phyloP scores from a whole-genome alignment of 1,140 invertebrate species.

The Pinna nobilis region DNA sequence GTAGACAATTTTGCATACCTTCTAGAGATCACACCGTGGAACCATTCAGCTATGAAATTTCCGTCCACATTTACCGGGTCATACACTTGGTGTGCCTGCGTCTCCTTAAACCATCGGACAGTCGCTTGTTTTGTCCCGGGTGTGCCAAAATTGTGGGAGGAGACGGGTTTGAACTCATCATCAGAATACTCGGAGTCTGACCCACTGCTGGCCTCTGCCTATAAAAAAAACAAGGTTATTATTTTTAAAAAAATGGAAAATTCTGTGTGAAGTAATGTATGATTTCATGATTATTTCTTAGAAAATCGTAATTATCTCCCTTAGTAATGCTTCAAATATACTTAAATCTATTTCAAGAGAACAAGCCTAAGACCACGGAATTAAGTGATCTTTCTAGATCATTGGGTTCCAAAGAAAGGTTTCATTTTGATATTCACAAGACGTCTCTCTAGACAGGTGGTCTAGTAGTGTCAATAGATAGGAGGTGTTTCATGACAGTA shows the following conservation, averaged over 20 bases:
- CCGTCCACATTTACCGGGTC: constrained; percentile 36
- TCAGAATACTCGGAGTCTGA: constrained; percentile 58
- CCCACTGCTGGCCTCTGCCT: constrained; percentile 39
- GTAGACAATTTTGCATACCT: constrained; percentile 50
- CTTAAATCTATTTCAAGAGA: neutral
- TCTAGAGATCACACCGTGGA: constrained; percentile 71
- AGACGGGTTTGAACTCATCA: constrained; percentile 62
- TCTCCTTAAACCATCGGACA: constrained; percentile 67
- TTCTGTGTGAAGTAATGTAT: neutral
- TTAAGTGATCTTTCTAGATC: no score
- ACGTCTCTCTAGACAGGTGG: no score
- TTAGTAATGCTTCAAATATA: neutral
- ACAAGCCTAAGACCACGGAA: no score
- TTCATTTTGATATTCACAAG: no score
- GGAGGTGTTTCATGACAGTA: no score
- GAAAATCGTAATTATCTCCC: neutral
- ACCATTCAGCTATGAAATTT: constrained; percentile 68
- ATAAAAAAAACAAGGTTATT: constrained; percentile 2
- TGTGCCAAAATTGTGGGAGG: constrained; percentile 56
- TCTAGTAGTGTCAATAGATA: no score
- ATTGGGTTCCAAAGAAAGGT: no score
- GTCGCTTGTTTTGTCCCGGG: constrained; percentile 58
- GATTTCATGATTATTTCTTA: neutral
- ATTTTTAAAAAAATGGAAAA: neutral
- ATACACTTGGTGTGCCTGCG: constrained; percentile 63